Evolutionary conservation across 2,888 invertebrate genomes (phyloP), one percentile per base, ranked within the genome.

Genomic region (Ophonus ardosiacus): DNA sequence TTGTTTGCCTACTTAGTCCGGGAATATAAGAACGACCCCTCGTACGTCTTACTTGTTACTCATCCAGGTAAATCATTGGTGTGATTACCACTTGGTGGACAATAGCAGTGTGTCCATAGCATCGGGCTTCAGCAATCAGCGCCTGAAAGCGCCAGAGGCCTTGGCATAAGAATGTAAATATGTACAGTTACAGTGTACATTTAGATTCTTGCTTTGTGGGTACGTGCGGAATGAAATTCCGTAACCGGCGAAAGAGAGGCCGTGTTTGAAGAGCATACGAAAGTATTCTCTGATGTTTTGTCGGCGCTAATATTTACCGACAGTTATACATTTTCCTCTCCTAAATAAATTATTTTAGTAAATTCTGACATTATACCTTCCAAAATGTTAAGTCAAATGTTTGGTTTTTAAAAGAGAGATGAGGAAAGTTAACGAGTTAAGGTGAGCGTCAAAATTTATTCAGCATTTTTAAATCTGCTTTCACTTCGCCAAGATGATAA

Each of bases 271-370:
- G 90, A 90, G 90, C 90, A 90, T 90, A 90, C 90, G 90, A 90
- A 90, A 90, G 90, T 91, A 91, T 90, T 90, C 90, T 89, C 87
- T 84, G 84, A 89, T 90, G 91, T 91, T 91, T 76, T 90, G 90
- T 90, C 90, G 89, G 90, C 90, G 91, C 90, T 84, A 91, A 91
- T 91, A 91, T 91, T 91, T 91, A 90, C 91, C 90, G 91, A 91
- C 91, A 91, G 91, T 91, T 91, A 91, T 91, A 91, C 91, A 91
- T 91, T 91, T 91, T 91, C 91, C 90, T 78, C 84, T 84, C 91
- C 90, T 91, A 91, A 91, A 91, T 91, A 91, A 91, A 91, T 91
- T 91, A 91, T 91, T 91, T 91, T 91, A 90, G 91, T 91, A 91
- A 91, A 91, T 91, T 91, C 90, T 90, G 90, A 90, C 89, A 90